Percentiles rank a stretch among this genome's conserved stretches.
Conservation (phyloP, 2,888 invertebrate species). For the Tupiocoris notatus region DNA sequence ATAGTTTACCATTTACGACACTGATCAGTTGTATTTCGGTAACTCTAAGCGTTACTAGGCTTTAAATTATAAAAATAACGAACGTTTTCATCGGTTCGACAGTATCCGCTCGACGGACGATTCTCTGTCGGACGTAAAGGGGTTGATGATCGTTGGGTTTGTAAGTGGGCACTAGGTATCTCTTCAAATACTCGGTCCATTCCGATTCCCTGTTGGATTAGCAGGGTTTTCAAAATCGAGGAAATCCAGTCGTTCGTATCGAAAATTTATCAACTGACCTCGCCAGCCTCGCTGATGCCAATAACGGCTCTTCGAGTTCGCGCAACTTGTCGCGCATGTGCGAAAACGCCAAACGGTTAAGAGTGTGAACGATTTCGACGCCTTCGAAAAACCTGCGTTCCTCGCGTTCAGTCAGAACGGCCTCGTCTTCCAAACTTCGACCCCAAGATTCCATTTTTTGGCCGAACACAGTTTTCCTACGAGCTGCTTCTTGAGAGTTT, state of each 20-base stretch:
- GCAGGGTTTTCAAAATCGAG: too few species aligned
- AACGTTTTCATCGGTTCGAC: background rate
- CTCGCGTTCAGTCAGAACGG: background rate
- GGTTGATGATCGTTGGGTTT: background rate
- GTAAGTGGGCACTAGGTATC: constrained; percentile 6
- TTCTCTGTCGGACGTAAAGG: constrained; percentile 6
- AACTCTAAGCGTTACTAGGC: too few species aligned
- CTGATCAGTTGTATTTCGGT: too few species aligned
- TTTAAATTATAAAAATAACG: too few species aligned
- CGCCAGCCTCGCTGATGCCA: background rate
- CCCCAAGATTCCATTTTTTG: background rate
- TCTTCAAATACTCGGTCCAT: constrained; percentile 20
- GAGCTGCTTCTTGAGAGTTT: background rate
- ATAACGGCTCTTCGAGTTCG: background rate
- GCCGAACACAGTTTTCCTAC: background rate
- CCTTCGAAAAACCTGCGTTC: constrained; percentile 22
- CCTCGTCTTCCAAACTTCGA: background rate
- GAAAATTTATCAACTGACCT: background rate
- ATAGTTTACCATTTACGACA: too few species aligned
- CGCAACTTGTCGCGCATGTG: constrained; percentile 19
- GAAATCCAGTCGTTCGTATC: too few species aligned
- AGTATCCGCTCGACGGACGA: background rate
- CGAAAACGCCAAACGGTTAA: constrained; percentile 3
- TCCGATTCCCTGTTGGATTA: background rate
- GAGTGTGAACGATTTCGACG: background rate